Evolutionary conservation across 2,888 invertebrate genomes (phyloP), one percentile per base, ranked within the genome.

Genomic region (Coleophora flavipennella): DNA sequence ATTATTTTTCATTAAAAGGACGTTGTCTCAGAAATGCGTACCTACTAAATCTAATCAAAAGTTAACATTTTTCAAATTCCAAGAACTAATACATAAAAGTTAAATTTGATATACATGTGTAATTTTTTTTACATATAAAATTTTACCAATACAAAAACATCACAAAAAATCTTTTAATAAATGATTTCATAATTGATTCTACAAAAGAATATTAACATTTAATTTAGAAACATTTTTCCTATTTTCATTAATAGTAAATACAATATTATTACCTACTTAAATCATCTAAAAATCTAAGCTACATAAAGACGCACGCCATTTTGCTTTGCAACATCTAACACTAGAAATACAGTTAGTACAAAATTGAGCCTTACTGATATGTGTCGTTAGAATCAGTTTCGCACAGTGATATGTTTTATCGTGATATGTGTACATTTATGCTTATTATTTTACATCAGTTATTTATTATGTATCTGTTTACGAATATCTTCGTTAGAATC

Each of bases 341-440:
- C 80, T 80, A 81, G 61, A 69, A 69, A 77, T 79, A 77, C 61
- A 66, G 70, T 79, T 75, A 60, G 77, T 84, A 83, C 63, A 84
- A 84, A 83, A 84, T 84, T 84, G 83, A 84, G 83, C 83, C 71
- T 81, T 72, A 59, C 70, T 81, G 83, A 84, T 84, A 83, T 83
- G 83, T 76, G 67, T 76, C 69, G 74, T 71, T 72, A 65, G 57
- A 66, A 59, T 67, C 62, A 67, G 56, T 65, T 66, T 72, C 53
- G 61, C 59, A 56, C 44, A n/a, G 47, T 49, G 49, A 55, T 44
- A 38, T 43, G 40, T 40, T 20, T 20, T 20, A 6, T 29, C 11
- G 3, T 29, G 29, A 29, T 29, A 29, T 29, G 29, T 29, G 20
- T 4, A 20, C 6, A 29, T 29, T 29, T 29, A 29, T 29, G 7